Evolutionary conservation across 2,113 vertebrate species (phyloP), one percentile per base, ranked within the genome.

Genomic region (Alectura lathami): DNA sequence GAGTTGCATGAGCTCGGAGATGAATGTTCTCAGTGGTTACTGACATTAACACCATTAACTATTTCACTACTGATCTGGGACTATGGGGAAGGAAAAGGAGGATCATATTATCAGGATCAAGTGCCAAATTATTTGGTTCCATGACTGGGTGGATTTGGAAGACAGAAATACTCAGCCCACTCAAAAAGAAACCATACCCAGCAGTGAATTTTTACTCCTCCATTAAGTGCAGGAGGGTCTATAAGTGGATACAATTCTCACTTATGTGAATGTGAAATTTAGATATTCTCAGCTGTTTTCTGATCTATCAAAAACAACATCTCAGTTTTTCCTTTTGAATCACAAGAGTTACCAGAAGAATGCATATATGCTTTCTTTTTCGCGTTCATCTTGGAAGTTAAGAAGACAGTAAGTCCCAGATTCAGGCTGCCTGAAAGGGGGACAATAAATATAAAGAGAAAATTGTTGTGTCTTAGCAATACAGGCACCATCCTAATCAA

Each of bases 1-100:
- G 78, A 93, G 93, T 89, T 87, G 54, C 62, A 85, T 57, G 53
- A 70, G 84, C 64, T 87, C 70, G 59, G 51, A 74, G 66, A 79
- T 76, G 45, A 91, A 66, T 45, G 57, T 85, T 92, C 78, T 79
- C 59, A 51, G 26, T 69, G 63, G 42, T 74, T 82, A 57, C 81
- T 87, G 76, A 17, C 17, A 30, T 54, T 84, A 66, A 29, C 1
- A 1, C 32, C 12, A 50, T 91, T 88, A 85, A 83, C 34, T 57
- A 26, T 70, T 95, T 87, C 5, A 0, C 45, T 74, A 13, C 68
- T 86, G 56, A n/a, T 87, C 60, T 22, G 42, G 17, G 21, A 34
- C 54, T 38, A 57, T 0, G 0, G 80, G 32, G 38, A 83, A 93
- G 76, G 83, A 88, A 94, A 66, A 86, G 21, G 34, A 77, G 22